Percentiles rank a stretch among this genome's conserved stretches.
phyloP scores from a whole-genome alignment of 2,888 invertebrate genomes.

The Gymnoscelis rufifasciata region DNA sequence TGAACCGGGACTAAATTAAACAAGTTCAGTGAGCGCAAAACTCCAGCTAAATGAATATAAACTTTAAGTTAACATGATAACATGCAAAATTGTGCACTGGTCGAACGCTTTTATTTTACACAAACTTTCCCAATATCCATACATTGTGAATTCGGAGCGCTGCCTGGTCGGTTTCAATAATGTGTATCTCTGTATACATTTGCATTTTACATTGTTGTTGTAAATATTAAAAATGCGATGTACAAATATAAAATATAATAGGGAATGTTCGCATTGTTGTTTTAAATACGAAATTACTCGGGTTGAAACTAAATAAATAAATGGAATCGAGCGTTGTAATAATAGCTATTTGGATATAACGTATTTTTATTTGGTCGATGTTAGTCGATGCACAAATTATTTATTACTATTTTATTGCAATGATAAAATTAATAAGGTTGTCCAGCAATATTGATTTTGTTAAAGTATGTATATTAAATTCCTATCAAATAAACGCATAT shows the following conservation, averaged over 20 bases:
- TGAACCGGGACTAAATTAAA: constrained; percentile 54
- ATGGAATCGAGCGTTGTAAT: not conserved
- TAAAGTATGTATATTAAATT: too few species aligned
- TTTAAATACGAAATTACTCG: not conserved
- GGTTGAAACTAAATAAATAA: not conserved
- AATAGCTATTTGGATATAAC: too few species aligned
- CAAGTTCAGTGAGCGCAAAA: constrained; percentile 38
- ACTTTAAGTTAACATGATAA: constrained; percentile 35
- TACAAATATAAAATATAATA: constrained; percentile 3
- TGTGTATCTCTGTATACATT: constrained; percentile 26
- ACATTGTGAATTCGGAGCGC: constrained; percentile 45
- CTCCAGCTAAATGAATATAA: constrained; percentile 31
- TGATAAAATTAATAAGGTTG: too few species aligned
- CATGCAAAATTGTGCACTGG: constrained; percentile 32
- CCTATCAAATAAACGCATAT: too few species aligned
- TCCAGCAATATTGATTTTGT: too few species aligned
- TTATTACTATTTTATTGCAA: too few species aligned
- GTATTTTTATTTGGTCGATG: too few species aligned
- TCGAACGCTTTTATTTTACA: constrained; percentile 32
- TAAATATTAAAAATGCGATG: not conserved
- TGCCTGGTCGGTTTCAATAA: constrained; percentile 42
- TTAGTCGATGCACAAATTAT: too few species aligned
- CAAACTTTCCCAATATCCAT: constrained; percentile 46
- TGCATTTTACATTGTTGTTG: constrained; percentile 7
- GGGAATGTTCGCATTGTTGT: constrained; percentile 1